Base-by-base conservation (phyloP, 2,797 vertebrate genomes). In the Simalia tracyae region DNA sequence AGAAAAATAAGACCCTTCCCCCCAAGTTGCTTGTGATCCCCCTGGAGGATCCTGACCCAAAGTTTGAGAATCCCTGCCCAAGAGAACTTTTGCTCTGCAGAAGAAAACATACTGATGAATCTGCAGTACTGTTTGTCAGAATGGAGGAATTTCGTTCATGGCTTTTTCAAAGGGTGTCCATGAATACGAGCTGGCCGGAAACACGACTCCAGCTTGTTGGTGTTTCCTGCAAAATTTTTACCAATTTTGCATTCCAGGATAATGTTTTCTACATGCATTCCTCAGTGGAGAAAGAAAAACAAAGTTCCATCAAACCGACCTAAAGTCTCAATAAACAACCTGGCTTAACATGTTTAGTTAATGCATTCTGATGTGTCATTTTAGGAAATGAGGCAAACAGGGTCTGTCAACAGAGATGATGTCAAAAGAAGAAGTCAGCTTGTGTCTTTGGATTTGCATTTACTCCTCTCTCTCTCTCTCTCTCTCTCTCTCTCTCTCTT, bases 361-460 rank as follows among this genome's bases (percentile, higher is more conserved):
- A 94, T 90, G 87, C 42, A 42, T 22, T 24, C 72, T 42, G 89
- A 92, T 89, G 50, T 81, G 89, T 90, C 88, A 89, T 94, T 93
- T 88, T 42, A 91, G 86, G 94, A 88, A 91, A 22, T 22, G 91
- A 86, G 89, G 92, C 84, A 10, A 95, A 63, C 81, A 46, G 84
- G 92, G 93, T 92, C 36, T 81, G 94, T 95, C 66, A 60, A 91
- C 68, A 94, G 92, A 94, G 95, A 94, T 3, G 91, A 92, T 91
- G 93, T 93, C 50, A 60, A 93, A 90, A 94, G 93, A 92, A 93
- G 93, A 92, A 93, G 95, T 94, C 96, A 95, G 92, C 92, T 87
- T 4, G 87, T 93, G 93, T 92, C 93, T 96, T 81, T n/a, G 0
- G 76, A 93, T 84, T 64, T 64, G 8, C 46, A 46, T 85, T 24